Evolutionary conservation across 2,113 vertebrate genomes (phyloP).

Genomic region (Pseudopipra pipra): DNA sequence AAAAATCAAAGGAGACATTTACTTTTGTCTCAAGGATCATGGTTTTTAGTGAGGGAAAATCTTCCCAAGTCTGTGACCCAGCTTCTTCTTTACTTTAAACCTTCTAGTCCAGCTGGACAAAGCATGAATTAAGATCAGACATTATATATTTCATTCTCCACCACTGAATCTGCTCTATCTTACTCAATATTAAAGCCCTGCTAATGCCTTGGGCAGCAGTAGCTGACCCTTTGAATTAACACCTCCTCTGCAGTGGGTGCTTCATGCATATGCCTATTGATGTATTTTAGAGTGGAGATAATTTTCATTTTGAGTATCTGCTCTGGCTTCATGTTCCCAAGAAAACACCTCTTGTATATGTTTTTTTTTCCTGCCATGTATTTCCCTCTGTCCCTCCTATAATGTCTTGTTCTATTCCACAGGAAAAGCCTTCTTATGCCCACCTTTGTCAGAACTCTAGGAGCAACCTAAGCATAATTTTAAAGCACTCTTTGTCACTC

Average conservation of each 20-base stretch:
- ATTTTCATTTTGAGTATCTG: not conserved
- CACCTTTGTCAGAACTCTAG: not conserved
- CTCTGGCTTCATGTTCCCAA: not conserved
- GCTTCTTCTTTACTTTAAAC: not conserved
- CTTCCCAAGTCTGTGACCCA: not conserved
- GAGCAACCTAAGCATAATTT: not conserved
- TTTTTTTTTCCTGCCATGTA: not conserved
- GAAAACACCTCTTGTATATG: not conserved
- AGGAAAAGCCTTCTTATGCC: not conserved
- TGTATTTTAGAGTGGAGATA: slow-evolving; percentile 19
- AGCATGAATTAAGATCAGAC: not conserved
- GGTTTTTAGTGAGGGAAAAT: not conserved
- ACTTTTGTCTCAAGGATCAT: not conserved
- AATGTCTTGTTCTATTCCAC: not conserved
- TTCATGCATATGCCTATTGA: slow-evolving; percentile 9
- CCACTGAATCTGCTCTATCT: not conserved
- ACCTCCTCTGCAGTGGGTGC: not conserved
- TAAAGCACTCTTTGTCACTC: not conserved
- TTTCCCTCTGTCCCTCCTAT: not conserved
- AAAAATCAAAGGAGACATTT: not conserved
- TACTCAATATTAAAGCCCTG: not conserved
- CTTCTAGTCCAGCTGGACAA: not conserved
- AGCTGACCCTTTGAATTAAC: slow-evolving; percentile 33
- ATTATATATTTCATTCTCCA: not conserved
- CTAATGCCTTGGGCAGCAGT: not conserved